phyloP scores from a whole-genome alignment of 2,113 vertebrate species.

The Fulica atra region DNA sequence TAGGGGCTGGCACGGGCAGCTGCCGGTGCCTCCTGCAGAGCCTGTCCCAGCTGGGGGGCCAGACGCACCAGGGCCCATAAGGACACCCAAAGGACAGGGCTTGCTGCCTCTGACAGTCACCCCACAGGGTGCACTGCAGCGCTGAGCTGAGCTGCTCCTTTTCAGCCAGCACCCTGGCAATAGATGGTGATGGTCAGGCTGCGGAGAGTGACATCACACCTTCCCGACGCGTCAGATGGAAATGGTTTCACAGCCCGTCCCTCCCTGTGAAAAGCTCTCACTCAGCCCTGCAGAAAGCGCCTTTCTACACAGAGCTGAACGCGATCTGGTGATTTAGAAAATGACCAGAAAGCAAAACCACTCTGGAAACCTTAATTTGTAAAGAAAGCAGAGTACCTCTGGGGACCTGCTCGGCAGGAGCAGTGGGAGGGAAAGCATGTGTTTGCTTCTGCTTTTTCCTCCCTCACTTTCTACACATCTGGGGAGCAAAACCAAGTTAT shows the following conservation, averaged over 20 bases:
- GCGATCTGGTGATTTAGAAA: neutral
- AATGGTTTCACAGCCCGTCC: neutral
- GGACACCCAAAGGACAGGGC: fast-evolving
- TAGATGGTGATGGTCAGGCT: neutral
- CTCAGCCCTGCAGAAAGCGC: neutral
- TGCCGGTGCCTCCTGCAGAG: neutral
- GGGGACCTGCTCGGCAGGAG: neutral
- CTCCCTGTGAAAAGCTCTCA: neutral
- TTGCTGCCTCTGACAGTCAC: fast-evolving
- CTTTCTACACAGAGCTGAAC: neutral
- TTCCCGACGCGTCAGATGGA: neutral
- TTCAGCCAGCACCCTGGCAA: neutral
- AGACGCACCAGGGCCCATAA: fast-evolving
- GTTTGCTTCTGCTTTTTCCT: neutral
- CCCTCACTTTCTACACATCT: neutral
- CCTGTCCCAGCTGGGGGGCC: neutral
- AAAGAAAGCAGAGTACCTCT: neutral
- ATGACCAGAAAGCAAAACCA: neutral
- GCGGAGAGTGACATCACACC: neutral
- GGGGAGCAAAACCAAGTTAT: neutral
- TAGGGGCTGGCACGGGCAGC: fast-evolving
- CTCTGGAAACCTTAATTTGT: neutral
- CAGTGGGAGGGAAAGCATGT: neutral
- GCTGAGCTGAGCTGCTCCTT: neutral
- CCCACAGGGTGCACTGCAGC: fast-evolving